Conservation (phyloP, 2,113 vertebrate genomes). For the Trogon melanurus region DNA sequence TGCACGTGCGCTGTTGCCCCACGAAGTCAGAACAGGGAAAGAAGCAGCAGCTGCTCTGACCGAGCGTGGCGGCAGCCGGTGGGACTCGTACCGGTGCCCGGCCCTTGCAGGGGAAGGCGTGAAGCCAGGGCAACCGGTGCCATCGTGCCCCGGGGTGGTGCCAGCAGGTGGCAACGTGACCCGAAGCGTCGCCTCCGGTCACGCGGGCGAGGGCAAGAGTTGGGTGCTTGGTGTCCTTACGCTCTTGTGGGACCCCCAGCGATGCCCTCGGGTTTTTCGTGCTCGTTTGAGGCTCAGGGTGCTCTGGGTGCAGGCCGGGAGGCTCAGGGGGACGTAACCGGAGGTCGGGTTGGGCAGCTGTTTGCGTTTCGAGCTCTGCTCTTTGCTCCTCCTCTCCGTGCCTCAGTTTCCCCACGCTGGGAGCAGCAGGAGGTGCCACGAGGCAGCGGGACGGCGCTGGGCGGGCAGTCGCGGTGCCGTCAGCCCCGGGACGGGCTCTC, state of each 20-base stretch:
- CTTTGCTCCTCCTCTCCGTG: accelerated
- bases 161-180: constrained; percentile 52
- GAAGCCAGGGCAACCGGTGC: no score
- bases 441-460: accelerated
- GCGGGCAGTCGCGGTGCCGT: accelerated
- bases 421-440: background rate
- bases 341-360: background rate
- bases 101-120: no score
- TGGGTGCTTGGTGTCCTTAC: background rate
- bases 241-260: accelerated
- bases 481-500: accelerated
- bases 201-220: background rate
- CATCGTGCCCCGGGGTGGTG: background rate
- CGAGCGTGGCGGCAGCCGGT: no score
- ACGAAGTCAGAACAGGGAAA: background rate
- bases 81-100: no score
- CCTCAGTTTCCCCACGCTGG: background rate
- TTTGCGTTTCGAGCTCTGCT: background rate
- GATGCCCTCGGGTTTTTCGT: background rate
- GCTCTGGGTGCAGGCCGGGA: background rate
- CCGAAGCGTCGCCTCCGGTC: background rate
- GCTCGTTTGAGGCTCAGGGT: background rate
- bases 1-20: background rate
- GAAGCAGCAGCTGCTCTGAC: background rate
- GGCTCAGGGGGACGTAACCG: accelerated